Percentiles rank a stretch among this genome's conserved stretches.
These are phyloP conservation scores for Coenonympha arcania DNA, from an alignment of 2,888 invertebrate genomes.

Conservation along the genomic window DNA sequence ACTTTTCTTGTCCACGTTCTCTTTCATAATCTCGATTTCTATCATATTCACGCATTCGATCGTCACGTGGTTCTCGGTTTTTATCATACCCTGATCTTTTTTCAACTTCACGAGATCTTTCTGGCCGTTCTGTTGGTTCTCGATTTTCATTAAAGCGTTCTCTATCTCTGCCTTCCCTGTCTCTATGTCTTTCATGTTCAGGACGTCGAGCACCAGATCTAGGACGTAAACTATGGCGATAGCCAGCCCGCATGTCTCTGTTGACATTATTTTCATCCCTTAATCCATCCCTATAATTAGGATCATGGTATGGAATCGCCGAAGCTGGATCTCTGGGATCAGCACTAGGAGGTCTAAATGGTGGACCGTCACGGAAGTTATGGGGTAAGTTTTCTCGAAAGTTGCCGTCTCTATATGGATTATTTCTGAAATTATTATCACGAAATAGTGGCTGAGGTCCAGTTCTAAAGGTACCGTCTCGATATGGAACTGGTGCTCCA, in stretches of 20 bases:
- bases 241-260: constrained; percentile 52
- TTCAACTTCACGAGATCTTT: constrained; percentile 59
- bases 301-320: constrained; percentile 48
- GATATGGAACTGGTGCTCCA: constrained; percentile 44
- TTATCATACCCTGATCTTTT: constrained; percentile 49
- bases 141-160: constrained; percentile 61
- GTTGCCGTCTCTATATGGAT: constrained; percentile 53
- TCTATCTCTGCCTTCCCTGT: constrained; percentile 59
- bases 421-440: constrained; percentile 52
- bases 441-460: constrained; percentile 54
- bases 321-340: constrained; percentile 54
- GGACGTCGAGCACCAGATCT: constrained; percentile 51
- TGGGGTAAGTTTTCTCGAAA: constrained; percentile 57
- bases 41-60: constrained; percentile 42
- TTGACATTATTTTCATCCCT: constrained; percentile 49
- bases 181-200: constrained; percentile 60
- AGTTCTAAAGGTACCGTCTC: constrained; percentile 54
- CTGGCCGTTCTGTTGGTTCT: constrained; percentile 52
- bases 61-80: constrained; percentile 50
- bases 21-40: constrained; percentile 51
- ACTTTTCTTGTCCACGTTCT: constrained; percentile 58
- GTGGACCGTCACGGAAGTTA: constrained; percentile 53
- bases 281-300: constrained; percentile 54
- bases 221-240: constrained; percentile 46
- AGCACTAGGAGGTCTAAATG: constrained; percentile 57